These are phyloP conservation scores for Nomada ferruginata DNA, from an alignment of 2,888 invertebrate genomes.

Conservation along the genomic window DNA sequence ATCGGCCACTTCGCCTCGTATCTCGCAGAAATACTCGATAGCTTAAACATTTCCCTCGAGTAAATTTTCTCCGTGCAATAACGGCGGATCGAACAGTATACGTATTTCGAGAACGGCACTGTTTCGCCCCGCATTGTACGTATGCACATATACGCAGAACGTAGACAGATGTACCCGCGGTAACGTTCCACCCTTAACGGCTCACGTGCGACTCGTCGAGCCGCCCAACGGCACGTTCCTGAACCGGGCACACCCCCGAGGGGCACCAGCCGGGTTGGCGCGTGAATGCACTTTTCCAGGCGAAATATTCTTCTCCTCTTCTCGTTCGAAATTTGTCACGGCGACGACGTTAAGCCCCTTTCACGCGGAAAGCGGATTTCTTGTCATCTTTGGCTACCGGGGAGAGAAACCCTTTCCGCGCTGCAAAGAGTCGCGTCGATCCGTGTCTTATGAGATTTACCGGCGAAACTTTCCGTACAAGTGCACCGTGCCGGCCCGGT, in stretches of 20 bases:
- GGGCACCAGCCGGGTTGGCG: conserved; percentile 63
- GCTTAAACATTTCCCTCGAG: not conserved
- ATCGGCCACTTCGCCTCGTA: not conserved
- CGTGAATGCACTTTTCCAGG: conserved; percentile 76
- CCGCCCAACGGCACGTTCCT: conserved; percentile 28
- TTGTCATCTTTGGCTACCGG: conserved; percentile 58
- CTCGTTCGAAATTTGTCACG: conserved; percentile 72
- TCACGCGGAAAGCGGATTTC: conserved; percentile 68
- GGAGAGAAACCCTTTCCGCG: conserved; percentile 21
- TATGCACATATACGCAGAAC: not conserved
- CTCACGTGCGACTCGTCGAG: conserved; percentile 44
- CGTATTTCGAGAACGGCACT: conserved; percentile 21
- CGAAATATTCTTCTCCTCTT: conserved; percentile 67
- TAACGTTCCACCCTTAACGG: conserved; percentile 13
- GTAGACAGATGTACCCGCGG: conserved; percentile 25
- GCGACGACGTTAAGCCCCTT: conserved; percentile 64
- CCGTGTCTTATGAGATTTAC: conserved; percentile 53
- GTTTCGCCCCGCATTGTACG: conserved; percentile 11
- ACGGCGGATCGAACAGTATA: conserved; percentile 3
- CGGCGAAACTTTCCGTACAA: conserved; percentile 35
- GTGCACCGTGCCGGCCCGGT: not conserved
- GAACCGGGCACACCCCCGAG: conserved; percentile 48
- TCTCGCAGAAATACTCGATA: not conserved
- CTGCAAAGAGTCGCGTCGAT: conserved; percentile 49
- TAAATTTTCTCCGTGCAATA: not conserved